These are phyloP conservation scores for Agapornis canus DNA, from an alignment of 2,797 vertebrate species.

Conservation along the genomic window DNA sequence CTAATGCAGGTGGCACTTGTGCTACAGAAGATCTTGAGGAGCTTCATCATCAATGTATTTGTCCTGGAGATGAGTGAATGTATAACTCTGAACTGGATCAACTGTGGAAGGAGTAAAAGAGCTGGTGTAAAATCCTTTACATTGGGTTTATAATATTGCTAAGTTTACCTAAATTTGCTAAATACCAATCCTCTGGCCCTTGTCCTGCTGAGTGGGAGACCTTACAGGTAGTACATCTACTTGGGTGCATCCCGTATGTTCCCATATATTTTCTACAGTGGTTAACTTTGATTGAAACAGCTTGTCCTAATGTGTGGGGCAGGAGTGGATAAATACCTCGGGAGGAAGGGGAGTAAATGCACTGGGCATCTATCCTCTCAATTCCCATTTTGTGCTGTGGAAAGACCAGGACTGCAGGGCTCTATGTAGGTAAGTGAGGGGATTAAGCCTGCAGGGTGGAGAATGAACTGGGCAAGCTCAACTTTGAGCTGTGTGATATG, in stretches of 20 bases:
- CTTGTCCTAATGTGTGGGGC: neutral
- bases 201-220: neutral
- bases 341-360: neutral
- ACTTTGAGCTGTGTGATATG: neutral
- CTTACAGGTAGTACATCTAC: neutral
- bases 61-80: neutral
- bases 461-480: neutral
- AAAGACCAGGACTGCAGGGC: neutral
- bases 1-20: neutral
- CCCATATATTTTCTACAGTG: neutral
- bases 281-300: neutral
- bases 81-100: neutral
- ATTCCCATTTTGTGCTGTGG: neutral
- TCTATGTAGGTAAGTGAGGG: neutral
- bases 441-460: neutral
- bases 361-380: neutral
- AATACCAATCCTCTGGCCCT: neutral
- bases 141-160: neutral
- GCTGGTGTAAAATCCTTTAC: neutral
- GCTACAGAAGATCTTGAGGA: accelerated
- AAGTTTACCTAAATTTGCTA: neutral
- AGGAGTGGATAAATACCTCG: neutral
- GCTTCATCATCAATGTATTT: neutral
- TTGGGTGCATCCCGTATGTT: neutral
- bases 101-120: neutral